Conservation (phyloP, 2,797 vertebrate species). For the Anguilla pacifica region DNA sequence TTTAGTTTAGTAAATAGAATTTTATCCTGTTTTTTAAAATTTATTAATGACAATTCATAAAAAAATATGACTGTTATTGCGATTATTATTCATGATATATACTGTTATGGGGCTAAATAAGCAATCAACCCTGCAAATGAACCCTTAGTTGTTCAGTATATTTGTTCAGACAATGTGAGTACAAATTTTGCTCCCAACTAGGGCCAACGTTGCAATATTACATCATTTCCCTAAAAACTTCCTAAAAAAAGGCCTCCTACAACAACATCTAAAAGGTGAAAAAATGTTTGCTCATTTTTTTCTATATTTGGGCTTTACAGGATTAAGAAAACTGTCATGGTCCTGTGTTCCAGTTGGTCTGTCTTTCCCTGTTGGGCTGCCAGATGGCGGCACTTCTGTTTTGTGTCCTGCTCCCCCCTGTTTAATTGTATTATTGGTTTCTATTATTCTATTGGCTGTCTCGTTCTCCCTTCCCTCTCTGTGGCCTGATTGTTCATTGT, state of each 20-base stretch:
- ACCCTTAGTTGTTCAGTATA: constrained; percentile 30
- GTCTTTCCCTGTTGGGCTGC: no score
- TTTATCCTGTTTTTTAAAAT: not conserved
- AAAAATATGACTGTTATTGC: not conserved
- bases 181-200: constrained; percentile 20
- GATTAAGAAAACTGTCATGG: not conserved
- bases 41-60: not conserved
- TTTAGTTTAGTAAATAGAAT: no score
- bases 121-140: constrained; percentile 31
- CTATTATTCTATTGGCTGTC: no score
- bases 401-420: no score
- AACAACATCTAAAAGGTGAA: not conserved
- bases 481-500: no score
- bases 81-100: constrained; percentile 4
- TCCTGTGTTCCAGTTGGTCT: no score
- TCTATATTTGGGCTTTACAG: not conserved
- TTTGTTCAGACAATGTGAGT: constrained; percentile 26
- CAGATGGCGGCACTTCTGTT: no score
- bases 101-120: constrained; percentile 15
- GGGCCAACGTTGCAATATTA: constrained; percentile 2
- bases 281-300: not conserved
- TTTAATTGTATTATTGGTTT: no score
- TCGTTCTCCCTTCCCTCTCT: no score
- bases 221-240: constrained; percentile 18
- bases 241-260: not conserved